Base-by-base conservation (phyloP, 2,113 vertebrate species). In the Myotis yumanensis region DNA sequence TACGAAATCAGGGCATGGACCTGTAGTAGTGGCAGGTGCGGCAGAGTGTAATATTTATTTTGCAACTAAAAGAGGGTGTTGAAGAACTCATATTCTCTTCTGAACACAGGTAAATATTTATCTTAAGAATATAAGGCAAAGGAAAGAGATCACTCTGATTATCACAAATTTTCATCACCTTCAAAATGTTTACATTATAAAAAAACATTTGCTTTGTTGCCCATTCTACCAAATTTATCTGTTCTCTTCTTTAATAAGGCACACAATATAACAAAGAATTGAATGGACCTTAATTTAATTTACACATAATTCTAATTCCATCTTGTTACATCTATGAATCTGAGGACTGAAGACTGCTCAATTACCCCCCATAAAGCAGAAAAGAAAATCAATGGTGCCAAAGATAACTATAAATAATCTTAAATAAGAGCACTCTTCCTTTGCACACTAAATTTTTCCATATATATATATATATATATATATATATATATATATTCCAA, bases 181-280 rank as follows among this genome's bases (percentile, higher is more conserved):
- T 89, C 68, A 83, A 72, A 46, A n/a, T 92, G 72, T 90, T 96
- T 59, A 48, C 0, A 93, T 90, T 94, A 93, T 82, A 95, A 86
- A 97, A 88, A 83, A 93, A 2, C 0, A 93, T 88, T 97, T 96
- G 95, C 94, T 97, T 91, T 93, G 9, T 48, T 88, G 23, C 25
- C 25, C 54, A 92, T 87, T 77, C 57, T 71, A 66, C 64, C 35
- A 80, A 83, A 84, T 40, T 52, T 48, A 54, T 48, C n/a, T 87
- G 40, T 75, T 87, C 48, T 32, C 40, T 90, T 90, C 54, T 92
- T 86, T 76, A 77, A 64, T 57, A 79, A 96, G 68, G 62, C 69
- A 86, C 20, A 77, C 10, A 76, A 51, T 22, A 64, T 12, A 94
- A 57, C 10, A 79, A 43, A 90, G 71, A 73, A 84, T 35, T 66